Percentiles rank a stretch among this genome's conserved stretches.
These are phyloP conservation scores for Sphyrna mokarran DNA, from an alignment of 2,113 vertebrate genomes.

Conservation along the genomic window DNA sequence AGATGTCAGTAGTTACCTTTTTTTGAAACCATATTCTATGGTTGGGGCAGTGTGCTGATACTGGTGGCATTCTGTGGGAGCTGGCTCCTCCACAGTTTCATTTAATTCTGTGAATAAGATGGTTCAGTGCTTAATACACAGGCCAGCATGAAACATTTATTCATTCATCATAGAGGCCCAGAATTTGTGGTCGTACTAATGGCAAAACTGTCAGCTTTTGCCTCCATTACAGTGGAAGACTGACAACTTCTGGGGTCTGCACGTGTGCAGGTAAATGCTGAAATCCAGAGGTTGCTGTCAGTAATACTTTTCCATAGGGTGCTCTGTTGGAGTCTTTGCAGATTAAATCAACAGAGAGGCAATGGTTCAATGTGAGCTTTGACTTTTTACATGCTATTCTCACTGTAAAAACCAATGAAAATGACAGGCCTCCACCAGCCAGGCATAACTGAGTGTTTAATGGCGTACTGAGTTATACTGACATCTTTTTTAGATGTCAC, in stretches of 20 bases:
- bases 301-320: neutral
- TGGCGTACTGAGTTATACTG: neutral
- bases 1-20: conserved; percentile 22
- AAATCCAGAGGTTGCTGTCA: neutral
- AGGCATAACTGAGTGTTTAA: neutral
- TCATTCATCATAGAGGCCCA: neutral
- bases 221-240: neutral
- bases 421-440: neutral
- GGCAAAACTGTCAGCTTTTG: neutral
- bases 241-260: neutral
- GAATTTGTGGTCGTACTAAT: neutral
- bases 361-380: neutral
- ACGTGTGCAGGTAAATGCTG: neutral
- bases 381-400: neutral
- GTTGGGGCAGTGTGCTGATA: neutral
- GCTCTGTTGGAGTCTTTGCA: neutral
- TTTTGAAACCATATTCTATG: neutral
- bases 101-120: neutral
- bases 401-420: neutral
- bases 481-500: neutral
- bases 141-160: neutral
- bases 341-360: neutral
- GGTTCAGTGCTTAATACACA: neutral
- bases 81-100: neutral
- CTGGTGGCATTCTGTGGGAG: neutral